Percentiles rank a stretch among this genome's conserved stretches.
phyloP scores from a whole-genome alignment of 2,113 vertebrate species.

The Willisornis vidua region DNA sequence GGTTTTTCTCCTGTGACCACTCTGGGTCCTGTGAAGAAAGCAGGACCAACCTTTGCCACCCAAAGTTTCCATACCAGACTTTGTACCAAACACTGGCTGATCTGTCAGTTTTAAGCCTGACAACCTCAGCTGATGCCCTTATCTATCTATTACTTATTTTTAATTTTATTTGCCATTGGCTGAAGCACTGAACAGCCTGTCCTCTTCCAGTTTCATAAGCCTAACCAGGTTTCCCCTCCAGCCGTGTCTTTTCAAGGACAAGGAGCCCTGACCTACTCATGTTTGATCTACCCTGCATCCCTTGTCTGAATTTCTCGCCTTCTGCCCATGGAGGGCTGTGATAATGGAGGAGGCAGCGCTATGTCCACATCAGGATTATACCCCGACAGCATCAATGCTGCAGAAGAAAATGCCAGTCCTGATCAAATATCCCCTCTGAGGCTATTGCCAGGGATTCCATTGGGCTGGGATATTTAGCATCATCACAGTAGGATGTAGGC shows the following conservation, averaged over 20 bases:
- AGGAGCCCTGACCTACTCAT: neutral
- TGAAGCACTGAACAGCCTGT: neutral
- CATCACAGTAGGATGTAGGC: neutral
- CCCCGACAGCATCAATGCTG: neutral
- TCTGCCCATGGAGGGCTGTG: neutral
- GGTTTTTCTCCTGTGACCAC: neutral
- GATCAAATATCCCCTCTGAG: neutral
- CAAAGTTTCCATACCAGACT: neutral
- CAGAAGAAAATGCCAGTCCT: neutral
- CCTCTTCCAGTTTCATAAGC: neutral
- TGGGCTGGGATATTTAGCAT: neutral
- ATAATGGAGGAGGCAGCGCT: neutral
- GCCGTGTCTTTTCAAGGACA: neutral
- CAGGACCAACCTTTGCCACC: neutral
- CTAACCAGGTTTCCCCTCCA: neutral
- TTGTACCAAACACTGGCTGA: neutral
- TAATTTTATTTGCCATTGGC: neutral
- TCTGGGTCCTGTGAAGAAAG: neutral
- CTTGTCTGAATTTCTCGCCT: neutral
- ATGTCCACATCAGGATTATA: neutral
- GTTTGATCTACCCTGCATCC: neutral
- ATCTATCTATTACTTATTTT: neutral
- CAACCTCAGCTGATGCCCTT: neutral
- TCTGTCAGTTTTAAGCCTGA: neutral
- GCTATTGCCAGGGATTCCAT: neutral